A percentile compares a stretch with the other conserved stretches of the same genome.
Evolutionary conservation across 2,797 vertebrate species (phyloP).

Genomic region (Aeoliscus strigatus): DNA sequence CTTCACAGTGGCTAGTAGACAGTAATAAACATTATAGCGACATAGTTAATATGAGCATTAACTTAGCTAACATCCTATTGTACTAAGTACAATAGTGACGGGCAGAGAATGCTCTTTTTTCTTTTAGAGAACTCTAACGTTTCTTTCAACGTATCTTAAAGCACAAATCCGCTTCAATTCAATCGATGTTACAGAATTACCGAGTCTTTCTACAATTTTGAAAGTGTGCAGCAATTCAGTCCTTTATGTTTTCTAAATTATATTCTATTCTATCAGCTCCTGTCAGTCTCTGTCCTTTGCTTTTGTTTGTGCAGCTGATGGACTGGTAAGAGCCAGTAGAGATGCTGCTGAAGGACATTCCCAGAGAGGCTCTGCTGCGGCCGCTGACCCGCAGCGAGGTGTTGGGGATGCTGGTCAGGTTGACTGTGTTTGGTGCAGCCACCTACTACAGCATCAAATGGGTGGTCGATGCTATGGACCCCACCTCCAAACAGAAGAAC

Average conservation of each 20-base stretch:
- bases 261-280: neutral
- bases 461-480: constrained; percentile 78
- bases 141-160: too few relatives aligned
- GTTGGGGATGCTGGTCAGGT: constrained; percentile 71
- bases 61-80: neutral
- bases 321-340: constrained; percentile 46
- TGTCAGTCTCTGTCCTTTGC: neutral
- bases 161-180: too few relatives aligned
- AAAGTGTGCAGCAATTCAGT: too few relatives aligned
- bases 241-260: neutral
- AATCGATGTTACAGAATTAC: neutral
- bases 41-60: neutral
- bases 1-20: neutral
- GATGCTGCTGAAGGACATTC: constrained; percentile 75
- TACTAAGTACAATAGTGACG: fast-evolving
- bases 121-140: too few relatives aligned
- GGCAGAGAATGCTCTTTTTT: too few relatives aligned
- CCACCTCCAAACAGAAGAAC: constrained; percentile 75
- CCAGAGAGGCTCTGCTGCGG: constrained; percentile 72
- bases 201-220: neutral
- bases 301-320: constrained; percentile 49
- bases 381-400: constrained; percentile 76
- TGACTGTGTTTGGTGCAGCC: constrained; percentile 77
- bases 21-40: neutral
- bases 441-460: constrained; percentile 82